Base-by-base conservation (phyloP, 2,888 invertebrate species). In the Hirtodrosophila histrioides region DNA sequence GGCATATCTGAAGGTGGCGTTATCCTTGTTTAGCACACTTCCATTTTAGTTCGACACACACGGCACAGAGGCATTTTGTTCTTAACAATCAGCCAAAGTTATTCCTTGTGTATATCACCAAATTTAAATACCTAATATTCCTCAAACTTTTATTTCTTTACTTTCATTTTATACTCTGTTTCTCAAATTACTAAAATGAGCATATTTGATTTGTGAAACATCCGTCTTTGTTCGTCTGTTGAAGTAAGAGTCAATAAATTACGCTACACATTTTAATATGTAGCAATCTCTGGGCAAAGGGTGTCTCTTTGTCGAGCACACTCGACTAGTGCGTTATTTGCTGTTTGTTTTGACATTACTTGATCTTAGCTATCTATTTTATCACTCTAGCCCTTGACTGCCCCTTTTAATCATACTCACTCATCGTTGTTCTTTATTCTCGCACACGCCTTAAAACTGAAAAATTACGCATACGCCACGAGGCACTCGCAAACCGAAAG, bases 381-480 rank as follows among this genome's bases (percentile, higher is more conserved):
- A 2, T 3, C 27, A 27, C 4, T 50, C 36, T 29, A 29, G 3
- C 0, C 2, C 17, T 12, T 11, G 7, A 17, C 36, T 35, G 4
- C 10, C 53, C 10, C 31, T 12, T 43, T 29, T 55, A 45, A n/a
- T 48, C 55, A 12, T 48, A 35, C 41, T 23, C 10, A 12, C 6
- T 24, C 60, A 49, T 36, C 36, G 23, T 62, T 37, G 29, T 41
- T 31, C 33, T 37, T 29, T 23, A 33, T 48, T 11, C 39, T 35
- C 12, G 24, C 29, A 45, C 7, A 56, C 39, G 39, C 24, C 23
- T 54, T 56, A 29, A 70, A 64, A 35, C 43, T 64, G 31, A 49
- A 49, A 60, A 63, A 60, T 66, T 46, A 51, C 62, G 60, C 63
- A 75, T 75, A 67, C 71, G 58, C 50, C 45, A 46, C 3, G 37